Percentiles rank a stretch among this genome's conserved stretches.
These are phyloP conservation scores for Eilema depressum DNA, from an alignment of 2,888 invertebrate genomes.

Conservation along the genomic window DNA sequence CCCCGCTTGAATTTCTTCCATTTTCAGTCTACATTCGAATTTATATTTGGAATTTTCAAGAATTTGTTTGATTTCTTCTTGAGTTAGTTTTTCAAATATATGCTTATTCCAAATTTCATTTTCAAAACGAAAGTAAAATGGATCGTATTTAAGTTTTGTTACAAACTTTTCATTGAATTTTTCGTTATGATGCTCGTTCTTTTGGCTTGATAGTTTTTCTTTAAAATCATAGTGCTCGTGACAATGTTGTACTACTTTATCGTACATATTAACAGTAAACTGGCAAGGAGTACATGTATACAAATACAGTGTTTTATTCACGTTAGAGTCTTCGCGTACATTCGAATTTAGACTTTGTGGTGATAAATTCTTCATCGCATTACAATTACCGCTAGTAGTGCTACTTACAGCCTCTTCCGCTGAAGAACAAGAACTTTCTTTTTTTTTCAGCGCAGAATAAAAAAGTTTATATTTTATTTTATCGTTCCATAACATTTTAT, in stretches of 20 bases:
- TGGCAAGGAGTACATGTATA: slow-evolving; percentile 68
- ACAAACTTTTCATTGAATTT: slow-evolving; percentile 18
- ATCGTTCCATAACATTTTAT: neutral
- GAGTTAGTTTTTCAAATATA: slow-evolving; percentile 60
- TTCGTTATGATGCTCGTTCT: slow-evolving; percentile 47
- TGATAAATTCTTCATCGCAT: neutral
- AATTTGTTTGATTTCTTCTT: slow-evolving; percentile 51
- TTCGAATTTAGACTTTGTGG: neutral
- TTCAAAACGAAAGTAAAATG: slow-evolving; percentile 63
- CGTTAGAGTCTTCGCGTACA: neutral
- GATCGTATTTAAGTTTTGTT: slow-evolving; percentile 48
- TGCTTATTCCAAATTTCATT: slow-evolving; percentile 68
- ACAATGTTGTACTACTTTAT: slow-evolving; percentile 72
- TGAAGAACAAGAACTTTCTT: slow-evolving; percentile 28
- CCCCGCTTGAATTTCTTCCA: slow-evolving; percentile 68
- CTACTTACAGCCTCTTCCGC: slow-evolving; percentile 5
- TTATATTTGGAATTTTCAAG: slow-evolving; percentile 67
- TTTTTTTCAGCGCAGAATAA: slow-evolving; percentile 14
- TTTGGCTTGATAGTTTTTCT: slow-evolving; percentile 44
- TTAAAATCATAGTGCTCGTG: slow-evolving; percentile 63
- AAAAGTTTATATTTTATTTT: slow-evolving; percentile 48
- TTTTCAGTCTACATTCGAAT: slow-evolving; percentile 69
- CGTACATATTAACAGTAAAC: slow-evolving; percentile 63
- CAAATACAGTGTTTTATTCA: slow-evolving; percentile 26
- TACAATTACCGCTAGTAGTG: slow-evolving; percentile 2